Evolutionary conservation across 2,113 vertebrate genomes (phyloP), one percentile per base, ranked within the genome.

Genomic region (Erythrocercus mccallii): DNA sequence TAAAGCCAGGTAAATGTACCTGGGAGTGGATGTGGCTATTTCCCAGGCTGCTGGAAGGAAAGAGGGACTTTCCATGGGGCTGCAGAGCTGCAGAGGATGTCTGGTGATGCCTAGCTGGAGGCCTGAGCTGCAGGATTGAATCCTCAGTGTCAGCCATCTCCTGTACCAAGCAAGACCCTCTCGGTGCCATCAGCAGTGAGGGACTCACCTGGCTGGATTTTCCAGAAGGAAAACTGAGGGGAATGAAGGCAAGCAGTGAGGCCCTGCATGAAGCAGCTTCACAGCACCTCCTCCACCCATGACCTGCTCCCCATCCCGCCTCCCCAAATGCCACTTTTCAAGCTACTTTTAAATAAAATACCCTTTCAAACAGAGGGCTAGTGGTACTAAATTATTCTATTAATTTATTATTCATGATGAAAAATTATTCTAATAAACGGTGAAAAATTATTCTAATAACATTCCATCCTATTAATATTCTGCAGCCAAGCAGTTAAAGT

Each of bases 391-490:
- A 96, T 96, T 94, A 96, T 89, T 92, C 96, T 90, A 95, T 96
- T 97, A 91, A 96, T 96, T 97, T 96, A 97, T 97, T 97, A 96
- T 96, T 97, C 97, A 97, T 96, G 95, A 94, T 96, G 97, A 96
- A 97, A 96, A 97, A 96, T 94, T 90, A 95, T 95, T 96, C 97
- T 96, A 97, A 97, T 97, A 97, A 94, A 97, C 78, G 91, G 85
- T 97, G 97, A 97, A 97, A 97, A 97, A 97, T 95, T 94, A 95
- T 96, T 97, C 97, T 97, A 97, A 97, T 97, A 97, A 94, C 91
- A 91, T 95, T 93, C 92, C 30, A 64, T 50, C 90, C 96, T 96
- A 95, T 97, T 97, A 96, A 94, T 97, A 95, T 95, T 95, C 96
- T 86, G 78, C 83, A 94, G 91, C 84, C 5, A 31, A 96, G 95